Evolutionary conservation across 2,888 invertebrate species (phyloP), one percentile per base, ranked within the genome.

Genomic region (Drosophila macrothrix): DNA sequence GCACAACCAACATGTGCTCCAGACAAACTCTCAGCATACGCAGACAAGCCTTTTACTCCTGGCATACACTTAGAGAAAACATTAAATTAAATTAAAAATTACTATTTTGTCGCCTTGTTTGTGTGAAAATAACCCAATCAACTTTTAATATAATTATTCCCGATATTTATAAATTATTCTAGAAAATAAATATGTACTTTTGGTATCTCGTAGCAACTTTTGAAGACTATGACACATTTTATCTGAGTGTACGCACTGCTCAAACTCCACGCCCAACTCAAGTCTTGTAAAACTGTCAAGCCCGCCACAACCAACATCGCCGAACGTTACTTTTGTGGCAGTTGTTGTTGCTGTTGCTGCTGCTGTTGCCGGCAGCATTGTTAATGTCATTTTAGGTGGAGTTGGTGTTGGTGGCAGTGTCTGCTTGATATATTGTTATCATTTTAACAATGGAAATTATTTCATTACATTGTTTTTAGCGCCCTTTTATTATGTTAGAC

Each of bases 361-460:
- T 72, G 68, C 41, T 66, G 67, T 63, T 80, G 55, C 54, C 65
- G 74, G 54, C 73, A 66, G 80, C 79, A 72, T 76, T 79, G 83
- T 75, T 83, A 79, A 88, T 90, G 84, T 75, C 90, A 76, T 81
- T 78, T 62, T 59, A 73, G 67, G 52, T 49, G 52, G 59, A 49
- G 78, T 62, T 77, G 52, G 31, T 46, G 83, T 58, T 60, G 81
- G 73, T 82, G 78, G 80, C 84, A 81, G 87, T 84, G 86, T 88
- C 92, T 89, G 73, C 82, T 90, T 92, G 91, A 92, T 92, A 92
- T 92, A 92, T 92, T 90, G 89, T 92, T 91, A 91, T 92, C 90
- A 92, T 92, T 92, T 90, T 72, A 89, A 91, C 88, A 84, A 90
- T 88, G 82, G 74, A 91, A 91, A 91, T 92, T 90, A 92, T 92